Evolutionary conservation across 2,113 vertebrate species (phyloP), one percentile per base, ranked within the genome.

Genomic region (Tyrannus savana): DNA sequence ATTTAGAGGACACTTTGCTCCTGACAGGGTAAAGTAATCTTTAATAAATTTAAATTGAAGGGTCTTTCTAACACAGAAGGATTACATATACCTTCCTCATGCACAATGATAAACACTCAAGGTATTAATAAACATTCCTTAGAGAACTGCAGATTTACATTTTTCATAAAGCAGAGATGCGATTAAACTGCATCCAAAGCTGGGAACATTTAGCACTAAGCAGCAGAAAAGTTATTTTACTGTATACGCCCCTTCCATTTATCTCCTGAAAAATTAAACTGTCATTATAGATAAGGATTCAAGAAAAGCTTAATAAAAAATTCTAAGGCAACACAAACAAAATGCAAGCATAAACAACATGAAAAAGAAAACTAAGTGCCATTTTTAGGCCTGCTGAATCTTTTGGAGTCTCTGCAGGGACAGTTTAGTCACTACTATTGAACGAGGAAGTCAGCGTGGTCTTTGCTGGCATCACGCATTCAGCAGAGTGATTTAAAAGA

Each of bases 21-120:
- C 83, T 83, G 85, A 94, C 81, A 94, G 90, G 25, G 94, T 60
- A 95, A 97, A 96, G 90, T 86, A 95, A 96, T 94, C 89, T 90
- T 44, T 71, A 94, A 93, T 88, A 96, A 95, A 96, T 96, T 93
- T 75, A 53, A 90, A 90, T 33, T 91, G 86, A 96, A 95, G 92
- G 64, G 39, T 72, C 72, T 94, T 90, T 97, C 67, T 87, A 95
- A 94, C 55, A 78, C 47, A 60, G 44, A 84, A 37, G 64, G 80
- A 84, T 95, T 96, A 90, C 85, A 82, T 80, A 81, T 47, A 89
- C 66, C 82, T 87, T 90, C 71, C 44, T 73, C 69, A 84, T 12
- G 27, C 58, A 80, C 42, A 80, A 31, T 37, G 39, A 85, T 87
- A 80, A 96, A 93, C 69, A 81, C 49, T 90, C 85, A 50, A 81